Evolutionary conservation across 2,797 vertebrate genomes (phyloP).

Genomic region (Distichodus sexfasciatus): DNA sequence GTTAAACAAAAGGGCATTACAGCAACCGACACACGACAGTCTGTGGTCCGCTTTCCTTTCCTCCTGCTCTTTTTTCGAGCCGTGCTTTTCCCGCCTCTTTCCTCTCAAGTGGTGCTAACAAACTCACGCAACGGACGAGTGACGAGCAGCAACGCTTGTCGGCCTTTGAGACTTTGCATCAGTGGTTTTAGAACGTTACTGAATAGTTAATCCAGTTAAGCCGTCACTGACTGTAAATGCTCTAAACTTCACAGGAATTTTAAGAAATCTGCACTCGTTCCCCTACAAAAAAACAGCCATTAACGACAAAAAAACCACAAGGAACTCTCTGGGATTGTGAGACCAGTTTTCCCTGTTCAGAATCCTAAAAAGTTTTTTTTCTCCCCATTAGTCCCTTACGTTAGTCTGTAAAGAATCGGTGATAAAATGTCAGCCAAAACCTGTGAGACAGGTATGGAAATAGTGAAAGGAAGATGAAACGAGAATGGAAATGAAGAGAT

Average conservation of each 20-base stretch:
- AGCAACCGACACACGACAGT: slow-evolving; percentile 14
- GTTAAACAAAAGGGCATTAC: slow-evolving; percentile 47
- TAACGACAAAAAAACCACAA: not conserved
- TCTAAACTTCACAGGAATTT: not conserved
- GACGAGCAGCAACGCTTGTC: no score
- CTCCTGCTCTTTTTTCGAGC: slow-evolving; percentile 8
- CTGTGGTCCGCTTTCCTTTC: not conserved
- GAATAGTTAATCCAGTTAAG: not conserved
- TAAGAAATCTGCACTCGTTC: not conserved
- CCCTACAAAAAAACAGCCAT: not conserved
- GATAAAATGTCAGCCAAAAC: not conserved
- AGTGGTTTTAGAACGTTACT: not conserved
- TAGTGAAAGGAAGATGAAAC: not conserved
- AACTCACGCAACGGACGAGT: slow-evolving; percentile 25
- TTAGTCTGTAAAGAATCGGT: no score
- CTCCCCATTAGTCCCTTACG: not conserved
- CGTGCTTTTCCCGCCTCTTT: slow-evolving; percentile 12
- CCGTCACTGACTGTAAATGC: not conserved
- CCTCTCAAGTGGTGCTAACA: slow-evolving; percentile 51
- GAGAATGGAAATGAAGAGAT: not conserved
- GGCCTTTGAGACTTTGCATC: no score
- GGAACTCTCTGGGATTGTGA: not conserved
- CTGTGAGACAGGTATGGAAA: not conserved
- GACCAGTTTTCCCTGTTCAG: not conserved
- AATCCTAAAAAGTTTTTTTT: not conserved